A percentile compares a stretch with the other conserved stretches of the same genome.
These are phyloP conservation scores for Idris sp. DNA, from an alignment of 1,140 invertebrate genomes.

Conservation along the genomic window DNA sequence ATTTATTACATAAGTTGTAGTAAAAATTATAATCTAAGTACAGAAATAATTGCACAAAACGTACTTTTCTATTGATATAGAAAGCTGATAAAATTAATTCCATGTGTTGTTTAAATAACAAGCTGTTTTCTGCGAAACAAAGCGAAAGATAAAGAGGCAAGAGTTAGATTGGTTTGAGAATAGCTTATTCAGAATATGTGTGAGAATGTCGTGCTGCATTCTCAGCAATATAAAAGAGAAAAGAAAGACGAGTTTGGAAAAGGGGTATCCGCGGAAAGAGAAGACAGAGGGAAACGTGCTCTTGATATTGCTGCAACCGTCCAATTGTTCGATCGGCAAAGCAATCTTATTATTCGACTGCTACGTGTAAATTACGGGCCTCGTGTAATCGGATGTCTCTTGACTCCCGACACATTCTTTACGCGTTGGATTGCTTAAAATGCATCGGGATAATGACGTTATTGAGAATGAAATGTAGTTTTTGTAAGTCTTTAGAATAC, in stretches of 20 bases:
- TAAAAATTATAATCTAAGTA: too few relatives aligned
- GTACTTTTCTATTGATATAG: too few relatives aligned
- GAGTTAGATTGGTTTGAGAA: too few relatives aligned
- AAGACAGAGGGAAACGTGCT: slow-evolving; percentile 28
- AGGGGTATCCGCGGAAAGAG: slow-evolving; percentile 28
- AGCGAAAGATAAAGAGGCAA: too few relatives aligned
- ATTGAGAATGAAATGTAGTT: slow-evolving; percentile 30
- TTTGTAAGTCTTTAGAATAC: slow-evolving; percentile 28
- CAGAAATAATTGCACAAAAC: too few relatives aligned
- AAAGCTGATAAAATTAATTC: too few relatives aligned
- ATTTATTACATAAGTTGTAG: too few relatives aligned
- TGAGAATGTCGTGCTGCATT: slow-evolving; percentile 36
- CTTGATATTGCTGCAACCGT: slow-evolving; percentile 20
- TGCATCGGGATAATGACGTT: slow-evolving; percentile 32
- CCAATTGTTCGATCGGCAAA: slow-evolving; percentile 45
- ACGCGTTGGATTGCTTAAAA: slow-evolving; percentile 33
- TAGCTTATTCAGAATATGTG: slow-evolving; percentile 27
- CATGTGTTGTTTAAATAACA: too few relatives aligned
- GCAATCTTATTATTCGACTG: slow-evolving; percentile 51
- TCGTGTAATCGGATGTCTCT: slow-evolving; percentile 45
- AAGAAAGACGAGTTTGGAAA: not conserved
- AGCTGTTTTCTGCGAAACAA: too few relatives aligned
- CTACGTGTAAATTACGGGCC: slow-evolving; percentile 46
- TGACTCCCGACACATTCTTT: slow-evolving; percentile 35
- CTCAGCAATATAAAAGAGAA: slow-evolving; percentile 16